Evolutionary conservation across 2,797 vertebrate species (phyloP).

Genomic region (Parauchenoglanis punctatus): DNA sequence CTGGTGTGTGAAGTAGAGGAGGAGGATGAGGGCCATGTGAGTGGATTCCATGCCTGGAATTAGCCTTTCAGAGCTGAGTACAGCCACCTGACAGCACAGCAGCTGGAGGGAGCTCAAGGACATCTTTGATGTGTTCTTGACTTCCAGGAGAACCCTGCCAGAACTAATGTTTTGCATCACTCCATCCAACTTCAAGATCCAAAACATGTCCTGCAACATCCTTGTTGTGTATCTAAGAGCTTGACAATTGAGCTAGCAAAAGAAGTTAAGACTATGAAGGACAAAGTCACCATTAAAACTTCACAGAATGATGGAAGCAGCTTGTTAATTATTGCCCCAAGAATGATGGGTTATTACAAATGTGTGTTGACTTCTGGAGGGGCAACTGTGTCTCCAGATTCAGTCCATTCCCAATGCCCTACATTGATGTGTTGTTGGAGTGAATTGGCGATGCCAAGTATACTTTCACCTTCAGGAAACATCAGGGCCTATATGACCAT

Average conservation of each 20-base stretch:
- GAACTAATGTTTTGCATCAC: not conserved
- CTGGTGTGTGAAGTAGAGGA: not conserved
- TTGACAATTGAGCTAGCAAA: not conserved
- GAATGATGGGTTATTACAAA: not conserved
- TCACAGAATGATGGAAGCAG: not conserved
- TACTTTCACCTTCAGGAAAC: not conserved
- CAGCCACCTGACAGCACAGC: not conserved
- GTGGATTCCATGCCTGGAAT: not conserved
- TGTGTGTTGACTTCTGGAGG: not conserved
- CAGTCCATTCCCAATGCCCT: not conserved
- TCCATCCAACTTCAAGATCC: not conserved
- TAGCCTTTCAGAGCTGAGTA: not conserved
- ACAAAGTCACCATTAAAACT: not conserved
- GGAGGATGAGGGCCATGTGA: not conserved
- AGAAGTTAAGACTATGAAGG: not conserved
- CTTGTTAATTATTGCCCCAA: not conserved
- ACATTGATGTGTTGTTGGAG: not conserved
- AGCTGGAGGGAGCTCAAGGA: not conserved
- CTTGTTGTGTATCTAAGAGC: not conserved
- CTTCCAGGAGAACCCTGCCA: not conserved
- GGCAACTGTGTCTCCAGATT: not conserved
- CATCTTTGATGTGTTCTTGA: not conserved
- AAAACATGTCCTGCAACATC: not conserved
- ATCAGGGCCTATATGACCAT: not conserved
- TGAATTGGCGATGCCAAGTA: not conserved